Conservation (phyloP, 1,140 invertebrate species). For the Diorhabda elongata region DNA sequence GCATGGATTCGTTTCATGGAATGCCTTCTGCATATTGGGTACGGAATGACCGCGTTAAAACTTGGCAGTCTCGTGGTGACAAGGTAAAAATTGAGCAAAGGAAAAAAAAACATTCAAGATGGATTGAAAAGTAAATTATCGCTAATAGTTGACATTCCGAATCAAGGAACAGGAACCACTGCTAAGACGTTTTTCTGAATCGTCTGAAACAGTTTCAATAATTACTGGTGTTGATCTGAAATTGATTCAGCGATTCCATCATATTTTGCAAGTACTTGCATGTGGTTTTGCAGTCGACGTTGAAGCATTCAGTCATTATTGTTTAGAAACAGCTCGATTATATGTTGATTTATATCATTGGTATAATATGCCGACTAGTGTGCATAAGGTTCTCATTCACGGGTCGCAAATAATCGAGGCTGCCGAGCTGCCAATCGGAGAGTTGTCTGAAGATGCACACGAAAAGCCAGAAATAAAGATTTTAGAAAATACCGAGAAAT, state of each 20-base stretch:
- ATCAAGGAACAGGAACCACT: conserved; percentile 40
- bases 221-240: conserved; percentile 28
- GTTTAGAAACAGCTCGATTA: conserved; percentile 21
- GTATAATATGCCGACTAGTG: conserved; percentile 40
- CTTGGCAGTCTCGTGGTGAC: conserved; percentile 1
- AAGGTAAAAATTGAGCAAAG: conserved; percentile 14
- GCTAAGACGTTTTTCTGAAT: conserved; percentile 4
- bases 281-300: conserved; percentile 1
- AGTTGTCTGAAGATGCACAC: conserved; percentile 32
- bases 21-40: conserved; percentile 15
- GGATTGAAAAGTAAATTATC: conserved; percentile 29
- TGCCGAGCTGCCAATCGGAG: conserved; percentile 35
- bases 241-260: conserved; percentile 12
- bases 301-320: conserved; percentile 15
- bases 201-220: not conserved
- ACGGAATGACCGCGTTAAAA: conserved; percentile 5
- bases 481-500: conserved; percentile 23
- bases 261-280: conserved; percentile 16
- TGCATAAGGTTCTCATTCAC: conserved; percentile 44
- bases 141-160: conserved; percentile 39
- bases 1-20: conserved; percentile 17
- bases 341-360: conserved; percentile 39
- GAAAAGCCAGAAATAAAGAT: conserved; percentile 31
- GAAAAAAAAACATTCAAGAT: conserved; percentile 15
- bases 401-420: conserved; percentile 26